These are phyloP conservation scores for Smithornis capensis DNA, from an alignment of 2,113 vertebrate species.

Conservation along the genomic window DNA sequence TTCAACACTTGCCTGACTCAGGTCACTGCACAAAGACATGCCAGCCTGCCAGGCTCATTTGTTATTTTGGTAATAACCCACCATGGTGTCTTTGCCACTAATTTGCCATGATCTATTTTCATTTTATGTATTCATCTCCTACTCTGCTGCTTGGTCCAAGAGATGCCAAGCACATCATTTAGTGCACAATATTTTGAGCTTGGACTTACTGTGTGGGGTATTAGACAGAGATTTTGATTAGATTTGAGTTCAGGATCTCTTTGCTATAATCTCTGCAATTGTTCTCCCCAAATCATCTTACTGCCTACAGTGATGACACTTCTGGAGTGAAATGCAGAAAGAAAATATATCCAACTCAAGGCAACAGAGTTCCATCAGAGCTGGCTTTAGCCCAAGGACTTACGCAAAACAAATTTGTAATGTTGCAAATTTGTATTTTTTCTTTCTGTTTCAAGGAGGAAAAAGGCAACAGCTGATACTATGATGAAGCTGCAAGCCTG, in stretches of 20 bases:
- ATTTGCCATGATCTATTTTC: slow-evolving; percentile 52
- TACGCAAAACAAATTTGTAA: slow-evolving; percentile 26
- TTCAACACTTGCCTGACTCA: slow-evolving; percentile 23
- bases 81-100: slow-evolving; percentile 38
- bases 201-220: neutral
- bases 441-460: slow-evolving; percentile 18
- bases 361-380: neutral
- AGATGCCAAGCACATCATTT: slow-evolving; percentile 1
- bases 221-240: slow-evolving; percentile 18
- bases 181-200: neutral
- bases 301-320: neutral
- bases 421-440: slow-evolving; percentile 11
- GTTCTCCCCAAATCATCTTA: slow-evolving; percentile 18
- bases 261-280: slow-evolving; percentile 2
- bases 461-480: neutral
- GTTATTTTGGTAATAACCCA: slow-evolving; percentile 45
- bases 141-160: slow-evolving; percentile 5
- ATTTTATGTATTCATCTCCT: slow-evolving; percentile 34
- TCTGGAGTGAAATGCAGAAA: neutral
- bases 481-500: neutral
- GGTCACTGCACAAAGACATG: slow-evolving; percentile 37
- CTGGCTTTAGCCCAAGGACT: slow-evolving; percentile 40
- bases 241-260: slow-evolving; percentile 27
- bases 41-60: slow-evolving; percentile 45
- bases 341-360: neutral